Evolutionary conservation across 2,797 vertebrate genomes (phyloP), one percentile per base, ranked within the genome.

Genomic region (Bovichtus variegatus): DNA sequence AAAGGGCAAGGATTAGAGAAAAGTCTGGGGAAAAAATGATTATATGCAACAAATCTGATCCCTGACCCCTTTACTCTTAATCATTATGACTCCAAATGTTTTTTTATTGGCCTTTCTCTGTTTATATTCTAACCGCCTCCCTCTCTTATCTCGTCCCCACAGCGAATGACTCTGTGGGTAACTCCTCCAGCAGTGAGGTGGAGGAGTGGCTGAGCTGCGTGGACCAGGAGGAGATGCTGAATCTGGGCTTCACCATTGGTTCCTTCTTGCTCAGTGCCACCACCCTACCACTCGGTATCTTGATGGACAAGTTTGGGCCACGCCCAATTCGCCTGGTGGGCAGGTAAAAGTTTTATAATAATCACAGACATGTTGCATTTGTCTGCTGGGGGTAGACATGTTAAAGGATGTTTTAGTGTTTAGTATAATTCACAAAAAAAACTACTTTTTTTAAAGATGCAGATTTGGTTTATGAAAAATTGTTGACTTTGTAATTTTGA

Each of bases 191-290:
- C 0, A 44, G 38, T 0, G 31, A 64, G 29, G 34, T 1, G 3
- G 80, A 87, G 6, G 62, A 41, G 4, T 94, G 92, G 95, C 71
- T 60, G 6, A 96, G 89, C 86, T 98, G 97, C 10, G 95, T 95
- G 63, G 89, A 88, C 29, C 97, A 98, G 92, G 97, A 97, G 4
- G 94, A 97, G 82, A 97, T 96, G 96, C 93, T 98, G 31, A 98
- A 97, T 62, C 80, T 98, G 84, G 97, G 96, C 54, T 98, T 98
- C 87, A 97, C 97, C 74, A 96, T 97, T 0, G 97, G 97, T 34
- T 97, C 96, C 34, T 98, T 98, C 69, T 75, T 98, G 78, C 95
- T 98, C 58, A 98, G 97, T 0, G 97, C 97, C 7, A 94, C 97
- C 71, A 98, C 97, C 0, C 89, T 98, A 41, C 97, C 97, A 0